phyloP scores from a whole-genome alignment of 2,888 invertebrate genomes.

The Ophion slaviceki region DNA sequence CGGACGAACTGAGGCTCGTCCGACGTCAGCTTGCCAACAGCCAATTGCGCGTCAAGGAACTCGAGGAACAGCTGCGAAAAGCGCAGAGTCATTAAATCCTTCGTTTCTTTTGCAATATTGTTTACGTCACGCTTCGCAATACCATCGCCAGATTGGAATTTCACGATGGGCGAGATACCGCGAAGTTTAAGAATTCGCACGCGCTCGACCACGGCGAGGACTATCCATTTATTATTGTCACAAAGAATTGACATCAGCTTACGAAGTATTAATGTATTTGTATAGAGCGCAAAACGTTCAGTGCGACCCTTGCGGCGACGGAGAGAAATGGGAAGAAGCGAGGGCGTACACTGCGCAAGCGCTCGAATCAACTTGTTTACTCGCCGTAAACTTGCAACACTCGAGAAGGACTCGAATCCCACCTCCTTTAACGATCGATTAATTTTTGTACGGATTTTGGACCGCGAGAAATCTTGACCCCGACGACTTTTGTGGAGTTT shows the following conservation, averaged over 20 bases:
- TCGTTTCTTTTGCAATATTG: background rate
- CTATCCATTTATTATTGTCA: slow-evolving; percentile 30
- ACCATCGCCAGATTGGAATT: background rate
- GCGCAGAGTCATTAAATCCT: slow-evolving; percentile 83
- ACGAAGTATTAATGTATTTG: slow-evolving; percentile 52
- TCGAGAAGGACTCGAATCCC: slow-evolving; percentile 30
- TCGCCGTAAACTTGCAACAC: slow-evolving; percentile 23
- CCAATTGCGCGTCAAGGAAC: slow-evolving; percentile 91
- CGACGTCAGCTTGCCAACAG: slow-evolving; percentile 91
- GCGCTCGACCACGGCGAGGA: background rate
- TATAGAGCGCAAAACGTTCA: slow-evolving; percentile 43
- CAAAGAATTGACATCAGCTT: slow-evolving; percentile 49
- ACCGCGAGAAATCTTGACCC: no score
- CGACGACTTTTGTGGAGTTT: no score
- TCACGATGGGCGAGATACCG: background rate
- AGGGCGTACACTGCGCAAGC: slow-evolving; percentile 19
- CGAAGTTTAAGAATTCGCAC: background rate
- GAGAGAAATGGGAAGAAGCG: background rate
- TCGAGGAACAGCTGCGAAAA: slow-evolving; percentile 90
- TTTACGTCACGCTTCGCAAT: slow-evolving; percentile 11
- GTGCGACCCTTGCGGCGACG: background rate
- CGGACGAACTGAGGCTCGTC: slow-evolving; percentile 91
- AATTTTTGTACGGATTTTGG: slow-evolving; percentile 60
- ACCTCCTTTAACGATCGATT: slow-evolving; percentile 42
- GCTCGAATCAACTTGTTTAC: slow-evolving; percentile 18